Percentiles rank a stretch among this genome's conserved stretches.
These are phyloP conservation scores for Marasmarcha lunaedactyla DNA, from an alignment of 2,888 invertebrate species.

Conservation along the genomic window DNA sequence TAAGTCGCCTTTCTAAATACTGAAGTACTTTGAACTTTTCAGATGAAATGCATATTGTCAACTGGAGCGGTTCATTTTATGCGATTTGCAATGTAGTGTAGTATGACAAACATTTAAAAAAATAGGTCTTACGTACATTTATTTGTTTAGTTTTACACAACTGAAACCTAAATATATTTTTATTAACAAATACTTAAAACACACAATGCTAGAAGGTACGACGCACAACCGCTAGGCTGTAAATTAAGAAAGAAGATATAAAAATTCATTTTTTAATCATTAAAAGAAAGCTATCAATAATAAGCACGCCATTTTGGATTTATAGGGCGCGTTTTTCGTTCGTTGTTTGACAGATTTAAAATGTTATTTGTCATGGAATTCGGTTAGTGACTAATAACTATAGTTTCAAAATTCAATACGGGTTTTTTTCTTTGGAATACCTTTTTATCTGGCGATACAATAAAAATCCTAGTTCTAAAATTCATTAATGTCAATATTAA, in stretches of 20 bases:
- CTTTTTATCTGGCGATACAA: too few species aligned
- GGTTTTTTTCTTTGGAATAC: too few species aligned
- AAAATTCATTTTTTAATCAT: constrained; percentile 28
- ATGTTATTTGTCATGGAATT: constrained; percentile 18
- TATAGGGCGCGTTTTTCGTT: constrained; percentile 33
- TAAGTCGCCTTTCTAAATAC: constrained; percentile 61
- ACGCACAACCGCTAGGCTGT: constrained; percentile 24
- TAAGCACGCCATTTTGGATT: constrained; percentile 35
- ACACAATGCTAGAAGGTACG: constrained; percentile 22
- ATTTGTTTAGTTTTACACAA: too few species aligned
- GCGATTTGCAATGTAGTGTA: too few species aligned
- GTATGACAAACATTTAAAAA: too few species aligned
- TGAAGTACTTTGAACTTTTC: constrained; percentile 28
- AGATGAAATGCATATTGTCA: constrained; percentile 4
- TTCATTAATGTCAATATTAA: too few species aligned
- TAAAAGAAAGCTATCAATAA: constrained; percentile 53
- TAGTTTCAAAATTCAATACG: too few species aligned
- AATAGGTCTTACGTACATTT: too few species aligned
- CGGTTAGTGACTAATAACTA: constrained; percentile 32
- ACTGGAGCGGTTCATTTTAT: too few species aligned
- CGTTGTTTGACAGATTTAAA: constrained; percentile 28
- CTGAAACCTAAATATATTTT: too few species aligned
- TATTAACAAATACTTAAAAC: too few species aligned
- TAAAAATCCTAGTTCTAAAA: too few species aligned
- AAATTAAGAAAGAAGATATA: constrained; percentile 41